A percentile compares a stretch with the other conserved stretches of the same genome.
phyloP scores from a whole-genome alignment of 2,797 vertebrate species.

The Menidia menidia region DNA sequence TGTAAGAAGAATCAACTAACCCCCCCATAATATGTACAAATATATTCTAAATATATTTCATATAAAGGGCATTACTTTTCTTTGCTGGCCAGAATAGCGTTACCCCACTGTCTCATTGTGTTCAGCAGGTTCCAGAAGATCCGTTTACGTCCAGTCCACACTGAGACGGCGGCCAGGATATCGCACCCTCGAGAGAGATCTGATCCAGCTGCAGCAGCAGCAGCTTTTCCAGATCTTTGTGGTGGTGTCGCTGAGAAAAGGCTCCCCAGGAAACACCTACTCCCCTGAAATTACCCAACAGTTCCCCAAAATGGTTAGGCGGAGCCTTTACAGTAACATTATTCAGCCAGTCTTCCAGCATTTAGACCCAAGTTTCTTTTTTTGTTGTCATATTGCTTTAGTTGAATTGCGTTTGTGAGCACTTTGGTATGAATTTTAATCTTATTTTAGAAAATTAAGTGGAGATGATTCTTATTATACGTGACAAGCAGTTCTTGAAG shows the following conservation, averaged over 20 bases:
- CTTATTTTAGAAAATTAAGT: slow-evolving; percentile 34
- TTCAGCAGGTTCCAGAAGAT: slow-evolving; percentile 75
- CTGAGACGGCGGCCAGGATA: slow-evolving; percentile 90
- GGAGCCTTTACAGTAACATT: not conserved
- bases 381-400: not conserved
- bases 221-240: slow-evolving; percentile 96
- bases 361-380: not conserved
- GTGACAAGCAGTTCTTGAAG: not conserved
- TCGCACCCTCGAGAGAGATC: slow-evolving; percentile 94
- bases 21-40: not conserved
- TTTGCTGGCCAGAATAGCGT: slow-evolving; percentile 18
- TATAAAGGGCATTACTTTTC: not conserved
- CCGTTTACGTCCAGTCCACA: slow-evolving; percentile 86
- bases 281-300: slow-evolving; percentile 93
- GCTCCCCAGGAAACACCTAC: slow-evolving; percentile 83
- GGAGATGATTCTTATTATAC: slow-evolving; percentile 13
- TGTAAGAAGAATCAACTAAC: not conserved
- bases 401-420: slow-evolving; percentile 8
- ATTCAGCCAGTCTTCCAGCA: not conserved
- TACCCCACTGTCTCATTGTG: slow-evolving; percentile 31
- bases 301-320: slow-evolving; percentile 92
- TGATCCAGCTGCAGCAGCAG: slow-evolving; percentile 95
- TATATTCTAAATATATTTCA: not conserved
- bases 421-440: slow-evolving; percentile 17
- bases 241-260: slow-evolving; percentile 94